A percentile compares a stretch with the other conserved stretches of the same genome.
Evolutionary conservation across 2,888 invertebrate species (phyloP).

Genomic region (Eugnorisma glareosa): DNA sequence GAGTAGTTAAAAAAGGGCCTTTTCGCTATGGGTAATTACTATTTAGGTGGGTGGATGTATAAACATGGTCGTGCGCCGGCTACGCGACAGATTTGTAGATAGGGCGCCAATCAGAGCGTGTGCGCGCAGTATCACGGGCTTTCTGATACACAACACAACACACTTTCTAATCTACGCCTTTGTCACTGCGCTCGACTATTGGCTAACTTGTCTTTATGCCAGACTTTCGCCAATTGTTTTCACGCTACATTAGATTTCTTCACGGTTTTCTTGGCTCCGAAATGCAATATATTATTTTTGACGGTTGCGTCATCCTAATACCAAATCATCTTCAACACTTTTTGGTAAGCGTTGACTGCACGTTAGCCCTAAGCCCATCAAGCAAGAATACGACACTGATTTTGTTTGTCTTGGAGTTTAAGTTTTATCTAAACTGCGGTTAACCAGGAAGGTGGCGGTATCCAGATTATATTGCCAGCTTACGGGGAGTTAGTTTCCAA

Average conservation of each 20-base stretch:
- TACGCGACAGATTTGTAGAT: slow-evolving; percentile 88
- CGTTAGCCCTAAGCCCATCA: slow-evolving; percentile 49
- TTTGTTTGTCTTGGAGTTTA: slow-evolving; percentile 61
- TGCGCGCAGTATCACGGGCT: slow-evolving; percentile 86
- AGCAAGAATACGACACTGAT: slow-evolving; percentile 44
- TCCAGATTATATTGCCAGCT: slow-evolving; percentile 81
- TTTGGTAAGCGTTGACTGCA: slow-evolving; percentile 47
- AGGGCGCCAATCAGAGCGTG: slow-evolving; percentile 90
- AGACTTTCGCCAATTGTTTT: slow-evolving; percentile 91
- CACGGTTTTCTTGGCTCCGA: slow-evolving; percentile 81
- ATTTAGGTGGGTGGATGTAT: slow-evolving; percentile 49
- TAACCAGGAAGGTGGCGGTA: slow-evolving; percentile 77
- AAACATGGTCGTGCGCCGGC: slow-evolving; percentile 57
- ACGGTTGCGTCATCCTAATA: slow-evolving; percentile 80
- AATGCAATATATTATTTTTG: slow-evolving; percentile 77
- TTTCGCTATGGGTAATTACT: slow-evolving; percentile 42
- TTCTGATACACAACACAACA: slow-evolving; percentile 87
- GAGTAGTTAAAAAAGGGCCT: slow-evolving; percentile 27
- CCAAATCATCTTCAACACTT: slow-evolving; percentile 55
- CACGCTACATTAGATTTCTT: slow-evolving; percentile 87
- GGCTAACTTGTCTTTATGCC: slow-evolving; percentile 85
- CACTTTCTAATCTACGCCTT: slow-evolving; percentile 90
- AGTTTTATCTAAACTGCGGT: slow-evolving; percentile 81
- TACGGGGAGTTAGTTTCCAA: slow-evolving; percentile 79
- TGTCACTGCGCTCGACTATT: slow-evolving; percentile 88